Percentiles rank a stretch among this genome's conserved stretches.
phyloP scores from a whole-genome alignment of 2,888 invertebrate genomes.

The Pammene aurita region DNA sequence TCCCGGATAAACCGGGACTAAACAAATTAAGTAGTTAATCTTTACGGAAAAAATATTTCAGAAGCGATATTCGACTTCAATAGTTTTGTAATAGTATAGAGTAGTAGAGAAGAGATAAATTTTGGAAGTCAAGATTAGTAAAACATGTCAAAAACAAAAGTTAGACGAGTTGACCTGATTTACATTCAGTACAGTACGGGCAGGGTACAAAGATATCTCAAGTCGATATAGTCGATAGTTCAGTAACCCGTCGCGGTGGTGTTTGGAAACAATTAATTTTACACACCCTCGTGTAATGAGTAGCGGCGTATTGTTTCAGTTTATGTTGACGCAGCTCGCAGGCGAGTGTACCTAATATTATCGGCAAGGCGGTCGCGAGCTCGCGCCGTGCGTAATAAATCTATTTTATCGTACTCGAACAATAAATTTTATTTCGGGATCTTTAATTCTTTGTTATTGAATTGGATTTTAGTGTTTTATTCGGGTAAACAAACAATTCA shows the following conservation, averaged over 20 bases:
- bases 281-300: conserved; percentile 27
- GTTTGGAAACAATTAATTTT: conserved; percentile 28
- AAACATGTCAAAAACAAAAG: no score
- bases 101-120: no score
- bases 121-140: no score
- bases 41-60: no score
- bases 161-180: no score
- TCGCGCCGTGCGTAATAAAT: conserved; percentile 65
- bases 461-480: conserved; percentile 84
- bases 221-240: conserved; percentile 25
- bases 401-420: conserved; percentile 82
- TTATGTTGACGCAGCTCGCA: conserved; percentile 18
- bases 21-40: no score
- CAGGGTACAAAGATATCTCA: conserved; percentile 13
- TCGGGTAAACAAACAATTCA: conserved; percentile 83
- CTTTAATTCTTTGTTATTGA: conserved; percentile 84
- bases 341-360: conserved; percentile 70
- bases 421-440: conserved; percentile 84
- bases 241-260: conserved; percentile 26
- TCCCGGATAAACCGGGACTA: no score
- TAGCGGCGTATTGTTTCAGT: conserved; percentile 35
- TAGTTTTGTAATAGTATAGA: no score
- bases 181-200: not conserved
- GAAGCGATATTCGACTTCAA: no score
- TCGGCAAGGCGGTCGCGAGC: conserved; percentile 57